These are phyloP conservation scores for Zygaena filipendulae DNA, from an alignment of 2,888 invertebrate species.

Conservation along the genomic window DNA sequence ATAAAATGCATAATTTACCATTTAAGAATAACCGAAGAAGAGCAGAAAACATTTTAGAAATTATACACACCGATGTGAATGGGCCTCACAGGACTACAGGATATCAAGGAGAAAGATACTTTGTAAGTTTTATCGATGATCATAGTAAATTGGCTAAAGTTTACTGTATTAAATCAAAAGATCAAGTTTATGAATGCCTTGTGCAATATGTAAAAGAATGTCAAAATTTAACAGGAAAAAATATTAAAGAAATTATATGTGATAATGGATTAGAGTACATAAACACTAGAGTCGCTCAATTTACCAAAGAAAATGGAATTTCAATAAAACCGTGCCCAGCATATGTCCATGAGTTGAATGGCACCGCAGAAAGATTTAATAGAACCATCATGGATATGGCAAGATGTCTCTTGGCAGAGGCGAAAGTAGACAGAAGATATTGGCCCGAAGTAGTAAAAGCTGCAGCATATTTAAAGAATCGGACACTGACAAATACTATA, in stretches of 20 bases:
- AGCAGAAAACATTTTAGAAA: slow-evolving; percentile 12
- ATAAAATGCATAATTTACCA: slow-evolving; percentile 16
- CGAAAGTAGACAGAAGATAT: slow-evolving; percentile 17
- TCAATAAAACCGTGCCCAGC: slow-evolving; percentile 17
- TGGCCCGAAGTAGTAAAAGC: slow-evolving; percentile 22
- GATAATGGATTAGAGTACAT: slow-evolving; percentile 20
- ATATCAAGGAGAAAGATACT: slow-evolving; percentile 14
- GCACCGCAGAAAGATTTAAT: slow-evolving; percentile 19
- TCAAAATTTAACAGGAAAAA: slow-evolving; percentile 13
- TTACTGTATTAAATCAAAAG: slow-evolving; percentile 14
- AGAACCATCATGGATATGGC: slow-evolving; percentile 18
- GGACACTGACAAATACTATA: slow-evolving; percentile 21
- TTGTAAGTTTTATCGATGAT: too few relatives aligned
- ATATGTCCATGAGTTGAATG: slow-evolving; percentile 21
- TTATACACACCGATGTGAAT: slow-evolving; percentile 16
- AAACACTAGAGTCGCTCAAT: too few relatives aligned
- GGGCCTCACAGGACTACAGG: slow-evolving; percentile 12
- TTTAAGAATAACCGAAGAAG: slow-evolving; percentile 15
- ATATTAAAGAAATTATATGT: slow-evolving; percentile 17
- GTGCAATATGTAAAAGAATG: slow-evolving; percentile 16
- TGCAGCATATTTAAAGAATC: slow-evolving; percentile 20
- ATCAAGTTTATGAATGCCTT: slow-evolving; percentile 14
- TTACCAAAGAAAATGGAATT: slow-evolving; percentile 18
- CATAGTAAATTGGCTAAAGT: slow-evolving; percentile 14
- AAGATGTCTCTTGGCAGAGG: slow-evolving; percentile 18